Conservation (phyloP, 2,797 vertebrate species). For the Geotrypetes seraphini region DNA sequence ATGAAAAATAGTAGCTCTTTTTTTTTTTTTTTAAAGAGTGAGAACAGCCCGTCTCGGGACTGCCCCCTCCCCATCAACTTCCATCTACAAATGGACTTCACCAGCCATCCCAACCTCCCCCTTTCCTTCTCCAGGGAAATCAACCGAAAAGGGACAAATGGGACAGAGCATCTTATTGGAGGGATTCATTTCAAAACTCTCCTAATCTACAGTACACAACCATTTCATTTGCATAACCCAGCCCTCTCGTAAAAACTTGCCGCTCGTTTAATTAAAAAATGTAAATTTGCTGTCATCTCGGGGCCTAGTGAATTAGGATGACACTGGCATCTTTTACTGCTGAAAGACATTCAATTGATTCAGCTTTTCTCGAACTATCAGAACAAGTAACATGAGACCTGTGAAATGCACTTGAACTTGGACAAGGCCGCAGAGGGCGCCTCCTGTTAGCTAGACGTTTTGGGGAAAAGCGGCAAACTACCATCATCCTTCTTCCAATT, state of each 20-base stretch:
- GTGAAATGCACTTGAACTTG: conserved; percentile 27
- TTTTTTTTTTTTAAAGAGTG: too few relatives aligned
- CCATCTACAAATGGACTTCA: too few relatives aligned
- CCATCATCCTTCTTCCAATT: too few relatives aligned
- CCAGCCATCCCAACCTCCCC: too few relatives aligned
- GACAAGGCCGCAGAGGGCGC: too few relatives aligned
- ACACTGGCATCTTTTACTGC: conserved; percentile 99
- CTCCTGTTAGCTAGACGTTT: too few relatives aligned
- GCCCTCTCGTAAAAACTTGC: conserved; percentile 98
- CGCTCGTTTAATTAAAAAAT: conserved; percentile 99
- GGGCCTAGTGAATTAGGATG: conserved; percentile 96
- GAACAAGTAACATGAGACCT: conserved; percentile 61
- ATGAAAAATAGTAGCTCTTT: too few relatives aligned
- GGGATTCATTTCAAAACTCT: conserved; percentile 99
- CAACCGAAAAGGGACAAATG: conserved; percentile 90
- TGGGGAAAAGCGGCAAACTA: too few relatives aligned
- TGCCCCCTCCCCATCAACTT: too few relatives aligned
- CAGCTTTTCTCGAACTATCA: conserved; percentile 81
- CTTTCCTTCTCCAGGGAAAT: conserved; percentile 72
- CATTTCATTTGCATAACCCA: conserved; percentile 98
- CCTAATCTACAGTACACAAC: conserved; percentile 99
- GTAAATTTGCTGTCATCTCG: conserved; percentile 99
- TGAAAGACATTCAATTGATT: conserved; percentile 98
- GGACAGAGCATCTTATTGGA: conserved; percentile 77
- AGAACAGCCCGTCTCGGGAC: too few relatives aligned